A percentile compares a stretch with the other conserved stretches of the same genome.
phyloP scores from a whole-genome alignment of 2,797 vertebrate species.

The Danio choprae region DNA sequence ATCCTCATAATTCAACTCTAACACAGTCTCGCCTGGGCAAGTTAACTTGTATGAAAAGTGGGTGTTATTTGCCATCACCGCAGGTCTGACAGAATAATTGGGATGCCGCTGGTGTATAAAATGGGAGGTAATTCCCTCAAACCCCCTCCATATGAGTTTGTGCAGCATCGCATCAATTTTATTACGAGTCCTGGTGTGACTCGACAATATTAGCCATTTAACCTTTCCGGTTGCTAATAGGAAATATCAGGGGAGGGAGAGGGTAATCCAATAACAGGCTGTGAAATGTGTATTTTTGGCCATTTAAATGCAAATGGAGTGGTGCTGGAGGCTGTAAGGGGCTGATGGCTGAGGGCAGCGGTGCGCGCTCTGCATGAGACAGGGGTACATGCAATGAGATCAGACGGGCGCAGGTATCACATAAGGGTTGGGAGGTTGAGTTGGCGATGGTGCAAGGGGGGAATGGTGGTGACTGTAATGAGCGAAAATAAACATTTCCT shows the following conservation, averaged over 20 bases:
- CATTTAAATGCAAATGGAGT: constrained; percentile 64
- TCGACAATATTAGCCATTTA: constrained; percentile 54
- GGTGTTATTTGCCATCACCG: constrained; percentile 43
- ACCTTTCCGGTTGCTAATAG: constrained; percentile 56
- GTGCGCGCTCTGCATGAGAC: constrained; percentile 33
- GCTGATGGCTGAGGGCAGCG: constrained; percentile 32
- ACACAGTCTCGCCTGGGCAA: constrained; percentile 46
- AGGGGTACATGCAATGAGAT: constrained; percentile 53
- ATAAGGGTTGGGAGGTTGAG: constrained; percentile 31
- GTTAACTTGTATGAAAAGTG: constrained; percentile 54
- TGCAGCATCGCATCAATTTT: constrained; percentile 51
- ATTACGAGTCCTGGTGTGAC: constrained; percentile 45
- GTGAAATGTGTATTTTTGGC: constrained; percentile 54
- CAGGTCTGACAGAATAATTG: constrained; percentile 52
- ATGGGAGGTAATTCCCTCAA: constrained; percentile 31
- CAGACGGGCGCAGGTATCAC: constrained; percentile 48
- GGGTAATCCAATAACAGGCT: constrained; percentile 55
- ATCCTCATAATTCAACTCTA: constrained; percentile 46
- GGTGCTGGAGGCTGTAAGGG: constrained; percentile 27
- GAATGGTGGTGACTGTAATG: constrained; percentile 59
- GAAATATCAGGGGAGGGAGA: constrained; percentile 42
- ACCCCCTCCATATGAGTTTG: constrained; percentile 32
- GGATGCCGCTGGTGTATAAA: constrained; percentile 41
- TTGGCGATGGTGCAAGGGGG: constrained; percentile 25
- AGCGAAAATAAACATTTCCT: constrained; percentile 69